phyloP scores from a whole-genome alignment of 1,140 invertebrate genomes.

The Mercenaria mercenaria region DNA sequence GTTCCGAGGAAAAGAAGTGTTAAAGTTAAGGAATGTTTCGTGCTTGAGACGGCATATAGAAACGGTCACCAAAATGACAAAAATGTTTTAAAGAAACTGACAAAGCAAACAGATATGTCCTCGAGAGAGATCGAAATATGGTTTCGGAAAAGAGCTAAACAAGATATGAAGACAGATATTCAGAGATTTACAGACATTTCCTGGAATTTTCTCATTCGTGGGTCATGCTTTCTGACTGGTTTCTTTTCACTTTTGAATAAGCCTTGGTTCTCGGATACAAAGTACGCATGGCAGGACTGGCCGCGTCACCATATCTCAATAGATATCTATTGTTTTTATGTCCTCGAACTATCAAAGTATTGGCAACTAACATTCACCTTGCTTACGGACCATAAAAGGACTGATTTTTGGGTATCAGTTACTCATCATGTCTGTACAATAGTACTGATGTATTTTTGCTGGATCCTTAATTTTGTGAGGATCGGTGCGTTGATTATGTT shows the following conservation, averaged over 20 bases:
- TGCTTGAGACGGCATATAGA: too few species aligned
- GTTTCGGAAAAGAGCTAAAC: neutral
- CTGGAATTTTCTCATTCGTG: neutral
- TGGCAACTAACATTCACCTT: conserved; percentile 97
- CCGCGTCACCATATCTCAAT: conserved; percentile 70
- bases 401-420: conserved; percentile 99
- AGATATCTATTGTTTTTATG: conserved; percentile 96
- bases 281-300: neutral
- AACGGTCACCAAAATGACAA: too few species aligned
- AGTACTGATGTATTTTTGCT: conserved; percentile 94
- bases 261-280: neutral
- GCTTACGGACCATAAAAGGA: conserved; percentile 93
- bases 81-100: too few species aligned
- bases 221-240: neutral
- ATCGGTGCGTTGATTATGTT: conserved; percentile 96
- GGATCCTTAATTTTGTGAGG: conserved; percentile 89
- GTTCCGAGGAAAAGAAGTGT: too few species aligned
- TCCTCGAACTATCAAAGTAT: conserved; percentile 97
- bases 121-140: conserved; percentile 31
- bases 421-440: conserved; percentile 98
- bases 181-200: conserved; percentile 43
- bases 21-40: too few species aligned
- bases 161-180: neutral
- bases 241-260: neutral
- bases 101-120: conserved; percentile 36